These are phyloP conservation scores for Spicauda simplicius DNA, from an alignment of 2,888 invertebrate species.

Conservation along the genomic window DNA sequence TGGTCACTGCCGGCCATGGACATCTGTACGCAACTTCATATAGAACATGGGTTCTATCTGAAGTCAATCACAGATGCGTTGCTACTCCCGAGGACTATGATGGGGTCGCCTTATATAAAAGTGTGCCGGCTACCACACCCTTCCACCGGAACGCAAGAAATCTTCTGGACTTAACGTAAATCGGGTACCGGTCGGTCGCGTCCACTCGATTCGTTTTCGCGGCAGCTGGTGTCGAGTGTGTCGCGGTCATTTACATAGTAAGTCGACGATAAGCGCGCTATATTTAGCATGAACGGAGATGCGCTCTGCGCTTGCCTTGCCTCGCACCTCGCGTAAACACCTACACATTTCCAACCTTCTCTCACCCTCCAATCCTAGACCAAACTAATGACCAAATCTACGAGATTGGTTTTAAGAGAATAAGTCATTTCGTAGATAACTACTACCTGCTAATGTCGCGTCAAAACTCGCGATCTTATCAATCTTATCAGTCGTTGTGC, in stretches of 20 bases:
- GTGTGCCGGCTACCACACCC: too few species aligned
- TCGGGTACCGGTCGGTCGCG: slow-evolving; percentile 60
- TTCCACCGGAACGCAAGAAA: too few species aligned
- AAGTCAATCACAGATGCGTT: too few species aligned
- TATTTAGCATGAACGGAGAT: slow-evolving; percentile 76
- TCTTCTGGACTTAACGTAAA: slow-evolving; percentile 53
- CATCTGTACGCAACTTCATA: too few species aligned
- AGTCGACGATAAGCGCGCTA: slow-evolving; percentile 81
- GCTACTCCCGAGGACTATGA: too few species aligned
- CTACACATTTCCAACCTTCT: slow-evolving; percentile 54
- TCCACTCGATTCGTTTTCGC: slow-evolving; percentile 69
- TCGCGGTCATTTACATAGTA: slow-evolving; percentile 83
- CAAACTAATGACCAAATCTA: neutral
- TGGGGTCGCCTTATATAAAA: too few species aligned
- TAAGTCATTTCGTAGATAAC: too few species aligned
- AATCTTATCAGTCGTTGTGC: too few species aligned
- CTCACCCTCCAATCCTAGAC: slow-evolving; percentile 1
- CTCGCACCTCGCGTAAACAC: slow-evolving; percentile 59
- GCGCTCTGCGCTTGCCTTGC: slow-evolving; percentile 56
- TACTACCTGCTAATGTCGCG: too few species aligned
- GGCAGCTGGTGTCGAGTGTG: slow-evolving; percentile 76
- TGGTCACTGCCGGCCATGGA: too few species aligned
- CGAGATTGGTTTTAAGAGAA: neutral
- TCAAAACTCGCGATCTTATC: too few species aligned
- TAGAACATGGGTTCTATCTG: too few species aligned